A percentile compares a stretch with the other conserved stretches of the same genome.
These are phyloP conservation scores for Plutomurus gul DNA, from an alignment of 1,140 invertebrate species.

Conservation along the genomic window DNA sequence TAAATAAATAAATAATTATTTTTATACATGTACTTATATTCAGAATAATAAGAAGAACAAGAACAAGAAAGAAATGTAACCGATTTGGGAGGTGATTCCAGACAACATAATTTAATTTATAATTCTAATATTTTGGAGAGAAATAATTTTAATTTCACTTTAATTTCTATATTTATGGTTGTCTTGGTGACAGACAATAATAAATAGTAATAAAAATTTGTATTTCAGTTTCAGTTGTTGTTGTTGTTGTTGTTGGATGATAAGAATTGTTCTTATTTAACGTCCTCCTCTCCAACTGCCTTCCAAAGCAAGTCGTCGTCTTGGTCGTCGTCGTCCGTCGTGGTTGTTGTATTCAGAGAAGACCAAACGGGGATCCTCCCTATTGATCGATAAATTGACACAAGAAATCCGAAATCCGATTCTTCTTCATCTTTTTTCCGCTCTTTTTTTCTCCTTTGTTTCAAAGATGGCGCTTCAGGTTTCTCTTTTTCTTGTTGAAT, in stretches of 20 bases:
- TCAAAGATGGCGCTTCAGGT: neutral
- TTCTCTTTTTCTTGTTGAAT: no score
- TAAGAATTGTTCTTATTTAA: no score
- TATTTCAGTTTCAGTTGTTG: no score
- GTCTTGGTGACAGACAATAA: no score
- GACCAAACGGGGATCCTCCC: slow-evolving; percentile 14
- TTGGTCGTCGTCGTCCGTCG: neutral
- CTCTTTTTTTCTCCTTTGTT: neutral
- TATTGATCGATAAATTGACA: neutral
- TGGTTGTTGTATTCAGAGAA: no score
- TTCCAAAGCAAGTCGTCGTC: neutral
- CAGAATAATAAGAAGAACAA: no score
- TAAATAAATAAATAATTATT: no score
- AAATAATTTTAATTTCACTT: no score
- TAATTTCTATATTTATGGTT: neutral
- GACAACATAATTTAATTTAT: slow-evolving; percentile 33
- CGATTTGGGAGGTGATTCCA: slow-evolving; percentile 38
- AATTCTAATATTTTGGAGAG: neutral
- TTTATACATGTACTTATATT: no score
- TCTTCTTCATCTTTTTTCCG: neutral
- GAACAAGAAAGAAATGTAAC: no score
- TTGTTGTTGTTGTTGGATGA: no score
- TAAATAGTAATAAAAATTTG: no score
- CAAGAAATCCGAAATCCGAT: neutral
- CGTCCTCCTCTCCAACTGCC: neutral